phyloP scores from a whole-genome alignment of 2,797 vertebrate genomes.

The Choloepus didactylus region DNA sequence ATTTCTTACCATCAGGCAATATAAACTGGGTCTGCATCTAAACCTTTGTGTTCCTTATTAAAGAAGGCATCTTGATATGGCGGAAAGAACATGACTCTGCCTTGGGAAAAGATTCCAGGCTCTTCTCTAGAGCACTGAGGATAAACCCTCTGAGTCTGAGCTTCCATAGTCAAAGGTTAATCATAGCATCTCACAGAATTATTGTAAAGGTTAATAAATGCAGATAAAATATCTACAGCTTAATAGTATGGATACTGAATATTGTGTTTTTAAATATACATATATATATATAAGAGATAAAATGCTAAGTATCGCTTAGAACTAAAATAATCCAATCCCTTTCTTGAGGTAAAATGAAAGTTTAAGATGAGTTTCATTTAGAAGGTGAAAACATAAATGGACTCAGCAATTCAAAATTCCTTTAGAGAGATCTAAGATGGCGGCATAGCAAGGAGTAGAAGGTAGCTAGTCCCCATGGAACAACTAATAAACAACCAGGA shows the following conservation, averaged over 20 bases:
- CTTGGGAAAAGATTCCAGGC: background rate
- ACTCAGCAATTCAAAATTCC: background rate
- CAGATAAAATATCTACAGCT: background rate
- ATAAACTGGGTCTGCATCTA: background rate
- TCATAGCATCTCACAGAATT: background rate
- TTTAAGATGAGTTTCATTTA: background rate
- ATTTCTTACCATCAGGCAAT: background rate
- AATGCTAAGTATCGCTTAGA: background rate
- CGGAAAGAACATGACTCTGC: background rate
- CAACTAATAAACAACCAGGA: no score
- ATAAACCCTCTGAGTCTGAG: background rate
- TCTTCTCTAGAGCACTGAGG: background rate
- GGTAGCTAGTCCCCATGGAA: no score
- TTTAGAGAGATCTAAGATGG: background rate
- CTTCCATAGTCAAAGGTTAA: background rate
- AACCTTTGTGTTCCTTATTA: background rate
- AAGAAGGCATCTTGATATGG: background rate
- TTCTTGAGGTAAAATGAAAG: background rate
- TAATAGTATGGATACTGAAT: background rate
- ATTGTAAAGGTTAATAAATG: slow-evolving; percentile 1
- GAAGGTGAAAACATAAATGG: background rate
- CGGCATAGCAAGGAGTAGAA: no score
- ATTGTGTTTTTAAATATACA: background rate
- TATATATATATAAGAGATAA: background rate
- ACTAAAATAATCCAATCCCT: background rate